Evolutionary conservation across 1,140 invertebrate genomes (phyloP).

Genomic region (Andrena cerasifolii): DNA sequence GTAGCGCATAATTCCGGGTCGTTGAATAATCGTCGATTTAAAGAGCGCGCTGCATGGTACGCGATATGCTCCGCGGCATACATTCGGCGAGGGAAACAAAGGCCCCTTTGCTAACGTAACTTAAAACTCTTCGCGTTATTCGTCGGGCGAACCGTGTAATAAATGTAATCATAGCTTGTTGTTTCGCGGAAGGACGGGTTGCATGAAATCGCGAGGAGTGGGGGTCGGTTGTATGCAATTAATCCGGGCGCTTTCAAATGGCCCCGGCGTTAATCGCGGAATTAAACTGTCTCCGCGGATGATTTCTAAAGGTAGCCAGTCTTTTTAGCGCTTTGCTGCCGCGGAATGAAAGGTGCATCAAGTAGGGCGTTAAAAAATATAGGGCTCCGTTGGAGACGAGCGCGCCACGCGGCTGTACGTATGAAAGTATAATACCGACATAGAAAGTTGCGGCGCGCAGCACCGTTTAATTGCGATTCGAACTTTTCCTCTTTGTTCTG

Average conservation of each 20-base stretch:
- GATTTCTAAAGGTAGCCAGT: no score
- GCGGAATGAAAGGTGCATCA: background rate
- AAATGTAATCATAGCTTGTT: conserved; percentile 4
- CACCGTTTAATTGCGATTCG: background rate
- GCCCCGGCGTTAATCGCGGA: background rate
- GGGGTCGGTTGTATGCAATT: conserved; percentile 16
- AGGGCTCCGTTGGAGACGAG: background rate
- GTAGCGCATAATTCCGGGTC: background rate
- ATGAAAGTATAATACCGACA: conserved; percentile 47
- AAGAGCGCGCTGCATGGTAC: background rate
- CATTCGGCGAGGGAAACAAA: conserved; percentile 26
- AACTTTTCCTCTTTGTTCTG: conserved; percentile 36
- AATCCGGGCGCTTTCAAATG: background rate
- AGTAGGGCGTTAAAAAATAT: conserved; percentile 29
- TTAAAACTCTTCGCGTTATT: conserved; percentile 11
- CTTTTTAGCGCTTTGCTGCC: background rate
- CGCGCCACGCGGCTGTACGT: background rate
- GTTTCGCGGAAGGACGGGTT: background rate
- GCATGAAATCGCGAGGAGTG: background rate
- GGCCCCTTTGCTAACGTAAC: background rate
- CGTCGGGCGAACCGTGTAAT: background rate
- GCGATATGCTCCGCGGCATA: conserved; percentile 3
- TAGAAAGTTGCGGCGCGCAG: conserved; percentile 37
- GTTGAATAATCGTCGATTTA: background rate
- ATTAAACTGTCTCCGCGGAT: background rate